phyloP scores from a whole-genome alignment of 1,140 invertebrate genomes.

The Drosophila truncata region DNA sequence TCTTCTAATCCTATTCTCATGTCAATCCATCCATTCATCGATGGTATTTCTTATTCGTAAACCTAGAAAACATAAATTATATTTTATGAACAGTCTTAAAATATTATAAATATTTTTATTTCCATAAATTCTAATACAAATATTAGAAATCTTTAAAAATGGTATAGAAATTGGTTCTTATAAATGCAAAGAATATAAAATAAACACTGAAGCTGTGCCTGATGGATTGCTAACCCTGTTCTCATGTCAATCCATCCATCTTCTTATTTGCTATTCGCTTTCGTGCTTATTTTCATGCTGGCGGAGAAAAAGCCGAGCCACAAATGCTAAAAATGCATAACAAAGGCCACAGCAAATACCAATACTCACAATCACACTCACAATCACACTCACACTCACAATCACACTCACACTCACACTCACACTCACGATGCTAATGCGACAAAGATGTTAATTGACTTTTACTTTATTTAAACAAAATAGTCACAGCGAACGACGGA shows the following conservation, averaged over 20 bases:
- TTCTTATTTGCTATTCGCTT: slow-evolving; percentile 24
- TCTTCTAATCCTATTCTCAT: too few relatives aligned
- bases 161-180: background rate
- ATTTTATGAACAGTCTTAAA: too few relatives aligned
- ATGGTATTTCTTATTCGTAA: too few relatives aligned
- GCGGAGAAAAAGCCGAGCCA: slow-evolving; percentile 19
- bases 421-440: slow-evolving; percentile 61
- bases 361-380: slow-evolving; percentile 36
- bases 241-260: background rate
- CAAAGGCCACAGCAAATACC: slow-evolving; percentile 54
- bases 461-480: slow-evolving; percentile 82
- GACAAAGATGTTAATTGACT: slow-evolving; percentile 84
- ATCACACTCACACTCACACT: slow-evolving; percentile 28
- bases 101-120: too few relatives aligned
- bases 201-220: background rate
- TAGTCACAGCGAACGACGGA: slow-evolving; percentile 50
- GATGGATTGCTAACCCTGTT: background rate
- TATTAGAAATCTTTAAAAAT: background rate
- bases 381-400: slow-evolving; percentile 21
- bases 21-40: too few relatives aligned
- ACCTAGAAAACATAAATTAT: too few relatives aligned
- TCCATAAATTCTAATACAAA: too few relatives aligned
- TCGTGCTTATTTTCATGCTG: slow-evolving; percentile 51
- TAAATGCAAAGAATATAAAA: too few relatives aligned
- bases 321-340: slow-evolving; percentile 67